Evolutionary conservation across 1,140 invertebrate genomes (phyloP).

Genomic region (Atta texana): DNA sequence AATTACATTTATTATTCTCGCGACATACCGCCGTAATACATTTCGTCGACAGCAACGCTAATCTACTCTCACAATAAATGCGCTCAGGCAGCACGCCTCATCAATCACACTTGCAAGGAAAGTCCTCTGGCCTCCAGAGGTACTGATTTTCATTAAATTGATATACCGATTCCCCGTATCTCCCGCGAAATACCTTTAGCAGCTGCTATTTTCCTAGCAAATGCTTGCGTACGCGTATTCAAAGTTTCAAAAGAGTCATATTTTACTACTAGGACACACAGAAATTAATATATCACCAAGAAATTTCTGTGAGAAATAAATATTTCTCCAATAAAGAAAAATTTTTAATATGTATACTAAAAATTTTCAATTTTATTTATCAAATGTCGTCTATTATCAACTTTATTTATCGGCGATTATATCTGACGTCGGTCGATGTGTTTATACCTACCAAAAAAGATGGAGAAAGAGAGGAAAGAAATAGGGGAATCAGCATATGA

Average conservation of each 20-base stretch:
- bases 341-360: not conserved
- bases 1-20: slow-evolving; percentile 53
- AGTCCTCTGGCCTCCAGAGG: slow-evolving; percentile 15
- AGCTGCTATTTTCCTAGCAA: not conserved
- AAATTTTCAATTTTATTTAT: not conserved
- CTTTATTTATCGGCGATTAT: not conserved
- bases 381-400: not conserved
- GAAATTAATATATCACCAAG: not conserved
- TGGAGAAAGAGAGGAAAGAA: not conserved
- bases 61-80: slow-evolving; percentile 55
- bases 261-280: not conserved
- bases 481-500: not conserved
- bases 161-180: slow-evolving; percentile 54
- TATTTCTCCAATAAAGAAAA: not conserved
- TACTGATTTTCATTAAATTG: slow-evolving; percentile 59
- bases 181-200: not conserved
- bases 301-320: not conserved
- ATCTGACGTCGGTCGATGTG: not conserved
- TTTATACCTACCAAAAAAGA: not conserved
- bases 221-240: not conserved
- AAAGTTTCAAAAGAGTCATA: slow-evolving; percentile 23
- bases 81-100: slow-evolving; percentile 26
- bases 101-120: slow-evolving; percentile 53
- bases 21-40: slow-evolving; percentile 38
- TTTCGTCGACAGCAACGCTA: slow-evolving; percentile 50